Conservation (phyloP, 2,113 vertebrate species). For the Eupsittula cactorum region DNA sequence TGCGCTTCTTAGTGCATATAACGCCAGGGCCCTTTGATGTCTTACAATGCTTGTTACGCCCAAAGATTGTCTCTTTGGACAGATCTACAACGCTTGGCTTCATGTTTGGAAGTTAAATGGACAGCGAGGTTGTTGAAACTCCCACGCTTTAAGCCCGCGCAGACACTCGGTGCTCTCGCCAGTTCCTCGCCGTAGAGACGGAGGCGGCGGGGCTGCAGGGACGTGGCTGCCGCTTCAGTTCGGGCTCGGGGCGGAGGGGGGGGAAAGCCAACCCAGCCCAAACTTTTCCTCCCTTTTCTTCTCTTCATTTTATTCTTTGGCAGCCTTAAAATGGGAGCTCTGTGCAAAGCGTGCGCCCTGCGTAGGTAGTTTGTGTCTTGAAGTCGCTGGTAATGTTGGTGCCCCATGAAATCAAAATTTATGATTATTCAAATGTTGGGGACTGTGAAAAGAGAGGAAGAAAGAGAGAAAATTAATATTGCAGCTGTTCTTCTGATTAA, state of each 20-base stretch:
- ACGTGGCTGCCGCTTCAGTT: background rate
- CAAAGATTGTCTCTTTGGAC: slow-evolving; percentile 83
- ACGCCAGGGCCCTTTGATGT: slow-evolving; percentile 79
- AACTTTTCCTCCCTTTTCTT: slow-evolving; percentile 25
- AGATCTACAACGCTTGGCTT: slow-evolving; percentile 81
- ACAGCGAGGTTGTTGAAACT: slow-evolving; percentile 75
- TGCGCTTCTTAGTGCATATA: slow-evolving; percentile 64
- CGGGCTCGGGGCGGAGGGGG: background rate
- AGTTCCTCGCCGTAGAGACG: background rate
- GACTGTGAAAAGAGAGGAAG: slow-evolving; percentile 83
- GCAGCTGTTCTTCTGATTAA: slow-evolving; percentile 99
- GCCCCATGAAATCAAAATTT: slow-evolving; percentile 82
- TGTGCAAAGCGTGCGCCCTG: slow-evolving; percentile 40
- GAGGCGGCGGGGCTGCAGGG: background rate
- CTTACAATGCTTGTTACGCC: slow-evolving; percentile 77
- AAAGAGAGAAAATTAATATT: slow-evolving; percentile 92
- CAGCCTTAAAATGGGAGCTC: slow-evolving; percentile 42
- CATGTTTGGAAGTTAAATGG: slow-evolving; percentile 79
- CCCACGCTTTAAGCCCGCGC: slow-evolving; percentile 70
- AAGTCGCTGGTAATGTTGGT: slow-evolving; percentile 66
- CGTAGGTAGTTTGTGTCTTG: slow-evolving; percentile 64
- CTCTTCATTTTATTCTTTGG: slow-evolving; percentile 27
- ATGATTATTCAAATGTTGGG: slow-evolving; percentile 83
- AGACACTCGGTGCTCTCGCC: slow-evolving; percentile 27
- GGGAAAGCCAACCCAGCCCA: background rate